phyloP scores from a whole-genome alignment of 2,888 invertebrate genomes.

The Drosophila pseudotakahashii region DNA sequence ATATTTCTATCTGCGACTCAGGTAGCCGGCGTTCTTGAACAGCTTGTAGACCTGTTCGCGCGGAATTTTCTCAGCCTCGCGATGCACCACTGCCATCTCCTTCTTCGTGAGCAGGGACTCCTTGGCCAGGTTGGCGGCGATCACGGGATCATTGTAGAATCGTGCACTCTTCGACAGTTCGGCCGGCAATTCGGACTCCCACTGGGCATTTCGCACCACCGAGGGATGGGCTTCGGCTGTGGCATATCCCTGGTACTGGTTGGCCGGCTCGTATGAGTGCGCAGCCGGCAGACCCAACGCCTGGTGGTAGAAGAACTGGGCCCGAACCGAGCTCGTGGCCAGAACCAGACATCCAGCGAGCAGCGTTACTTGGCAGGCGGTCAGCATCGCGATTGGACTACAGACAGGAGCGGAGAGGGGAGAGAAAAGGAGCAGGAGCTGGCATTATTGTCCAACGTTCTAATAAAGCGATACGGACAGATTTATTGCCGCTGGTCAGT shows the following conservation, averaged over 20 bases:
- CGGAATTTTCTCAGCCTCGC: conserved; percentile 93
- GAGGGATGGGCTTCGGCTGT: conserved; percentile 87
- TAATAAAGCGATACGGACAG: conserved; percentile 67
- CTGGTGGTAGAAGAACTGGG: conserved; percentile 78
- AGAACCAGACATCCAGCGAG: conserved; percentile 48
- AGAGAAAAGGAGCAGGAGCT: conserved; percentile 18
- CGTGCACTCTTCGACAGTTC: conserved; percentile 86
- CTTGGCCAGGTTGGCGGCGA: conserved; percentile 90
- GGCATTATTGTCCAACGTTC: conserved; percentile 45
- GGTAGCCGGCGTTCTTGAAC: conserved; percentile 89
- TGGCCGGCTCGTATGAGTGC: conserved; percentile 41
- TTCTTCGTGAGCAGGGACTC: conserved; percentile 92
- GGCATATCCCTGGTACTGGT: conserved; percentile 69
- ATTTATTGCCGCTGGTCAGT: conserved; percentile 65
- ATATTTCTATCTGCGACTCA: conserved; percentile 74
- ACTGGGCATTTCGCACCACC: conserved; percentile 89
- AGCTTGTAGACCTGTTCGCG: conserved; percentile 90
- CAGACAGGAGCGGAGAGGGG: conserved; percentile 21
- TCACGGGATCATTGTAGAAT: conserved; percentile 91
- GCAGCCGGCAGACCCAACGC: conserved; percentile 48
- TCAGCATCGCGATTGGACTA: conserved; percentile 50
- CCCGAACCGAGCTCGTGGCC: conserved; percentile 39
- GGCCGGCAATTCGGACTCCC: conserved; percentile 89
- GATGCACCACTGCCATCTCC: conserved; percentile 90
- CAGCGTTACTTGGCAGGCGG: conserved; percentile 54